phyloP scores from a whole-genome alignment of 2,888 invertebrate species.

The Agelastica alni region DNA sequence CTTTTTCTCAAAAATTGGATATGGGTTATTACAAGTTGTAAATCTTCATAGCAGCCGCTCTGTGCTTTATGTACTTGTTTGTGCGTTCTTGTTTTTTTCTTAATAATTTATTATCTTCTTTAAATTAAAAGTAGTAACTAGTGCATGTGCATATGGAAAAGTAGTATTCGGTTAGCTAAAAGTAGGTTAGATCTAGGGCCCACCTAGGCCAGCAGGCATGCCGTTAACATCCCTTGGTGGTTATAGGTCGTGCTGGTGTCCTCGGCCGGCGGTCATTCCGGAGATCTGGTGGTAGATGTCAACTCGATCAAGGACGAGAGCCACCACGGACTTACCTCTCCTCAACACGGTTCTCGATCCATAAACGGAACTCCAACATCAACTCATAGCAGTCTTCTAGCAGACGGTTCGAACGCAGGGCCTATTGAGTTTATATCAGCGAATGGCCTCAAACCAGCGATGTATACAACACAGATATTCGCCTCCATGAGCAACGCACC shows the following conservation, averaged over 20 bases:
- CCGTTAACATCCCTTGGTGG: conserved; percentile 41
- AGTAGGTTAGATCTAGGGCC: conserved; percentile 46
- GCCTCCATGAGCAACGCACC: conserved; percentile 61
- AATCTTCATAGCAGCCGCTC: too few relatives aligned
- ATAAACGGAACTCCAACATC: conserved; percentile 71
- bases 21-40: too few relatives aligned
- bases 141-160: conserved; percentile 34
- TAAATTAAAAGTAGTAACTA: conserved; percentile 8
- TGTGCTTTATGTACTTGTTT: too few relatives aligned
- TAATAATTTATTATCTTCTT: background rate
- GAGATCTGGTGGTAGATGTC: conserved; percentile 60
- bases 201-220: conserved; percentile 42
- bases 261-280: conserved; percentile 50
- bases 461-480: conserved; percentile 73
- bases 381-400: conserved; percentile 66
- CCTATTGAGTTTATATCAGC: conserved; percentile 59
- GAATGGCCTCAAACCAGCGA: conserved; percentile 61
- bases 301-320: conserved; percentile 65
- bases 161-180: conserved; percentile 21
- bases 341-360: conserved; percentile 70
- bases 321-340: conserved; percentile 64
- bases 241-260: conserved; percentile 60
- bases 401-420: conserved; percentile 58
- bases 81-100: conserved; percentile 6
- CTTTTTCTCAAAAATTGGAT: too few relatives aligned